Evolutionary conservation across 1,140 invertebrate species (phyloP), one percentile per base, ranked within the genome.

Genomic region (Drosophila orena): DNA sequence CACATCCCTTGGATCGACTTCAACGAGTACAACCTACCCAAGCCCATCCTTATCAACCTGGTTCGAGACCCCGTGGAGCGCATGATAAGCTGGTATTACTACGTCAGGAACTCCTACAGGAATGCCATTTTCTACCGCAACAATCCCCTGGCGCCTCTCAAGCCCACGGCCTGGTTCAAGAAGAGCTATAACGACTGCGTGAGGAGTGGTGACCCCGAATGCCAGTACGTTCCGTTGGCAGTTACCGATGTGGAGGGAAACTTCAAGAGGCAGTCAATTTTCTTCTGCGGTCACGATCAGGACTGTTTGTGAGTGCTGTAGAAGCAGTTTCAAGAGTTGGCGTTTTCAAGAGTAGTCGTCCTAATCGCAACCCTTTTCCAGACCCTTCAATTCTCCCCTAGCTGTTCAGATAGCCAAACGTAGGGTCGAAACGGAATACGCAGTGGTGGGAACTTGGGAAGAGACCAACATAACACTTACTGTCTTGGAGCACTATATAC

Each of bases 101-200:
- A 92, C 53, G 95, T 97, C 1, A 93, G 97, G 65, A 96, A 97
- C 24, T 96, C 97, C 3, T 98, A 97, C 95, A 95, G 95, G 84
- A 97, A 97, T 90, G 97, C 97, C 1, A 96, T 97, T 78, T 94
- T 96, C 78, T 97, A 97, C 90, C 94, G 96, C 74, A 96, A 95
- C 20, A 97, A 97, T 92, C 97, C 97, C 0, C 95, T 97, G 88
- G 93, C 97, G 30, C 96, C 96, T 14, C 91, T 97, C n/a, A 96
- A 96, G 10, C 96, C 97, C 91, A 95, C 95, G 7, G 94, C 94
- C 37, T 98, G 97, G 97, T 93, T 97, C 1, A 97, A 97, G 92
- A 98, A 97, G 95, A 96, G 97, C 92, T 98, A 97, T 91, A 97
- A 97, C 91, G 95, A 96, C 4, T 98, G 97, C 81, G 97, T 98